A percentile compares a stretch with the other conserved stretches of the same genome.
phyloP scores from a whole-genome alignment of 2,797 vertebrate genomes.

The Novumbra hubbsi region DNA sequence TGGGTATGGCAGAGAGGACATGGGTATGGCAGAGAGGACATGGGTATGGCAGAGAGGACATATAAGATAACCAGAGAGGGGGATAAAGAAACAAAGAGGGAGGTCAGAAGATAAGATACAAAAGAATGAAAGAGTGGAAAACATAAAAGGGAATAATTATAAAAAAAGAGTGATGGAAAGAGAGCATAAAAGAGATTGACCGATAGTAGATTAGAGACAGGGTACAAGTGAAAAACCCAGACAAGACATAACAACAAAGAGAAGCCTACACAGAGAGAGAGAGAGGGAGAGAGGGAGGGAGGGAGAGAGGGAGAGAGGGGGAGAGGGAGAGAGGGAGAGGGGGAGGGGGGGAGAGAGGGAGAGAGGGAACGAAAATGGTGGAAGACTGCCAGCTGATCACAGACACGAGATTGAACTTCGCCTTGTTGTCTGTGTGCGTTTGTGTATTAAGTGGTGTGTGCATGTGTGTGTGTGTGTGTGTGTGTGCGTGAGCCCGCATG shows the following conservation, averaged over 20 bases:
- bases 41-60: background rate
- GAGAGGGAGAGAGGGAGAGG: background rate
- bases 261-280: background rate
- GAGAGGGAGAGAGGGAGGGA: constrained; percentile 17
- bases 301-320: background rate
- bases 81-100: constrained; percentile 6
- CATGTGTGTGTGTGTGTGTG: background rate
- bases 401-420: background rate
- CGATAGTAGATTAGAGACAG: constrained; percentile 4
- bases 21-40: too few relatives aligned
- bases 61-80: background rate
- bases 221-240: constrained; percentile 6
- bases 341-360: background rate
- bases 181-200: constrained; percentile 2
- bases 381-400: background rate
- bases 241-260: too few relatives aligned
- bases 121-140: background rate
- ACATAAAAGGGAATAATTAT: background rate
- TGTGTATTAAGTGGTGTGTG: background rate
- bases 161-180: constrained; percentile 18
- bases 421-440: background rate
- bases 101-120: constrained; percentile 9
- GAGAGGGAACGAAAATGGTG: background rate
- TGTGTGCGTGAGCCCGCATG: constrained; percentile 25
- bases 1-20: background rate